Base-by-base conservation (phyloP, 2,888 invertebrate genomes). In the Eristalis pertinax region DNA sequence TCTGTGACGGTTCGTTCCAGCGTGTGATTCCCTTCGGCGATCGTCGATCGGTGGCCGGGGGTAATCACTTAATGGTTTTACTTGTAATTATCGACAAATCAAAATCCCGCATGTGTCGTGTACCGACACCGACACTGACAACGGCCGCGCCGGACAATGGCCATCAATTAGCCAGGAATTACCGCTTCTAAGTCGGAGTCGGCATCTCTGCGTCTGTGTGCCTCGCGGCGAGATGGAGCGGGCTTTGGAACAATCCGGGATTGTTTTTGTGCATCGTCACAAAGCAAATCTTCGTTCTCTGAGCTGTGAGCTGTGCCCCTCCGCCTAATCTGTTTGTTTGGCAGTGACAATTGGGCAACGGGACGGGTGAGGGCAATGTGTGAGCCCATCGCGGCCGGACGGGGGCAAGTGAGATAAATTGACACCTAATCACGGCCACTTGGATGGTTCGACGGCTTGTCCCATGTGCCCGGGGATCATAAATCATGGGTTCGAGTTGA, bases 361-460 rank as follows among this genome's bases (percentile, higher is more conserved):
- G 43, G 43, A 50, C n/a, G 43, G n/a, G 43, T 11, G 43, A 15
- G 43, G n/a, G 43, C 5, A n/a, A 7, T n/a, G n/a, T n/a, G 43
- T 50, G 19, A 50, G n/a, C 43, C n/a, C 7, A 19, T 19, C 43
- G 43, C 7, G 1, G 8, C 2, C 32, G 50, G 50, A 50, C 50
- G 8, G 19, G 19, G 50, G 19, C 50, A 70, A 84, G 84, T 60
- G 74, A 79, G 64, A 84, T 84, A 79, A 84, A 84, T 84, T 84
- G 79, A 84, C 84, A 62, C 58, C 60, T 65, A 84, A 79, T 79
- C 79, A 84, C 74, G 79, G 60, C 26, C 26, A 24, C 58, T 22
- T 22, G 26, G 26, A 26, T 4, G 26, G 26, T 2, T 22, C 11
- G 58, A 58, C 10, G 58, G 22, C 22, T n/a, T 19, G 58, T 58